Evolutionary conservation across 2,797 vertebrate species (phyloP).

Genomic region (Thamnophis elegans): DNA sequence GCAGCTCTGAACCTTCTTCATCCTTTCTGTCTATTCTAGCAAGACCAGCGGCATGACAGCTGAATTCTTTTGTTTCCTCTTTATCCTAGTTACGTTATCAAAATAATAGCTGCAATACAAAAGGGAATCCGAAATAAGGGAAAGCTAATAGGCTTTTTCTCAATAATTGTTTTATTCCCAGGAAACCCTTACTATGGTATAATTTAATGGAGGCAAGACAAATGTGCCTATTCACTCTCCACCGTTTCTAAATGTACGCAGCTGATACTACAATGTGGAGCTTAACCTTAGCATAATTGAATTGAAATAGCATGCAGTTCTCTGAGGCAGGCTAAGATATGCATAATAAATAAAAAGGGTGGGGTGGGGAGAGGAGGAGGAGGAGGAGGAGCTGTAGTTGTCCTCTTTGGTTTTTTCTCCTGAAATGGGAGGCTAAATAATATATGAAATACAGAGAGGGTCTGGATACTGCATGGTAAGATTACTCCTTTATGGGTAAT

Average conservation of each 20-base stretch:
- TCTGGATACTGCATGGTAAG: not conserved
- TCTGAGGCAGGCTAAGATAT: conserved; percentile 44
- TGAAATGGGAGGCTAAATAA: not conserved
- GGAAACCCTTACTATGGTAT: conserved; percentile 46
- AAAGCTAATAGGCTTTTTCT: conserved; percentile 52
- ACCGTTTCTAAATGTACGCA: conserved; percentile 63
- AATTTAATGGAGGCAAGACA: conserved; percentile 67
- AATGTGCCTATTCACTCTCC: conserved; percentile 63
- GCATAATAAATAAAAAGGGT: conserved; percentile 51
- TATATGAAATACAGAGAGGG: not conserved
- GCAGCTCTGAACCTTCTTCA: not conserved
- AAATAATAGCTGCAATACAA: conserved; percentile 43
- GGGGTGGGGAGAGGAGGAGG: too few species aligned
- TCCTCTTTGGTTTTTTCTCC: not conserved
- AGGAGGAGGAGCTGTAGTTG: not conserved
- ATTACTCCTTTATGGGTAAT: not conserved
- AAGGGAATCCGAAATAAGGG: conserved; percentile 37
- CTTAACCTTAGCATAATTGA: conserved; percentile 63
- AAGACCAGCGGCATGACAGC: fast-evolving
- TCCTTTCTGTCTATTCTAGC: not conserved
- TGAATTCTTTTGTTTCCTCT: conserved; percentile 46
- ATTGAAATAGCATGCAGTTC: conserved; percentile 64
- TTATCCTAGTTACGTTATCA: conserved; percentile 36
- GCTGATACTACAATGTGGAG: conserved; percentile 52
- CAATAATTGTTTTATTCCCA: conserved; percentile 56